Conservation (phyloP, 2,888 invertebrate species). For the Selenia dentaria region DNA sequence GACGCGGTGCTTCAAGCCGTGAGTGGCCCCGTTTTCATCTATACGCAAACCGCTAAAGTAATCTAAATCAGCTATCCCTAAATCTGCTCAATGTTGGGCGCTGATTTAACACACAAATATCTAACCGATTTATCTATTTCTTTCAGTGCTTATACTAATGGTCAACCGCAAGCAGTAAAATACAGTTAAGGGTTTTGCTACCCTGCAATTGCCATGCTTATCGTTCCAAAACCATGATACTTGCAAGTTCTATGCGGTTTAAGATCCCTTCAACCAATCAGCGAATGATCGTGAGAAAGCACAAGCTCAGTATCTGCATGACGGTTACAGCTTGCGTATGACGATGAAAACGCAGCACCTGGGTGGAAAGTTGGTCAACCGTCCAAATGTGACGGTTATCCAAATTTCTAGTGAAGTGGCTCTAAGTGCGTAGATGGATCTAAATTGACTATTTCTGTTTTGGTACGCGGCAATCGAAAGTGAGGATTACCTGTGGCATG, state of each 20-base stretch:
- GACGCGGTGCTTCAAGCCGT: constrained; percentile 59
- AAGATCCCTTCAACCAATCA: constrained; percentile 29
- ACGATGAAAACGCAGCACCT: constrained; percentile 39
- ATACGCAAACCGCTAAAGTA: constrained; percentile 35
- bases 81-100: too few relatives aligned
- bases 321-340: constrained; percentile 36
- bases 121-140: too few relatives aligned
- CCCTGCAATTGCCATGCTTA: constrained; percentile 10
- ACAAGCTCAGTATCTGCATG: constrained; percentile 25
- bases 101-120: too few relatives aligned
- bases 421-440: constrained; percentile 28
- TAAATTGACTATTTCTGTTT: constrained; percentile 14
- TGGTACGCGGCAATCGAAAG: constrained; percentile 14
- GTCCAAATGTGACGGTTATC: constrained; percentile 19
- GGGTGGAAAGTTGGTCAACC: constrained; percentile 27
- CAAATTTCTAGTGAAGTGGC: constrained; percentile 29
- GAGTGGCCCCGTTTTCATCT: constrained; percentile 35
- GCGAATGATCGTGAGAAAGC: constrained; percentile 28
- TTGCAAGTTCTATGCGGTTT: constrained; percentile 10
- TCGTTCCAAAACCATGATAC: constrained; percentile 18
- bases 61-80: too few relatives aligned
- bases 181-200: constrained; percentile 12
- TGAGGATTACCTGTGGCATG: constrained; percentile 77
- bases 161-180: constrained; percentile 11
- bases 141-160: background rate